phyloP scores from a whole-genome alignment of 2,888 invertebrate species.

The Teleiodes luculella region DNA sequence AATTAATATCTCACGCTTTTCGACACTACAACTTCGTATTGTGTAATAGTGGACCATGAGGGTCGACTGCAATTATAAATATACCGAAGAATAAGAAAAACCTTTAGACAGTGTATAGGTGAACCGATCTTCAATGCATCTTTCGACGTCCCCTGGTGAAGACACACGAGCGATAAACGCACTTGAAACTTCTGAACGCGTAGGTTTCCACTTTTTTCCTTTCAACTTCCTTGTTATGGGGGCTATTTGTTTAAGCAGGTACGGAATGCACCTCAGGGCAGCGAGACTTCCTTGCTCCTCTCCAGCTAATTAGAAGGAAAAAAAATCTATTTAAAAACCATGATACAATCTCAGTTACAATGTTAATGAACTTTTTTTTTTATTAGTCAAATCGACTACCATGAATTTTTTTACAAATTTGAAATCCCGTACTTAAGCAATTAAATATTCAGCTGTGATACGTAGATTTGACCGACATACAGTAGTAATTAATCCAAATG shows the following conservation, averaged over 20 bases:
- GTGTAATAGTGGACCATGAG: conserved; percentile 6
- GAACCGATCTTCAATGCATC: background rate
- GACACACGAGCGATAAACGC: background rate
- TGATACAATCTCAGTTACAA: background rate
- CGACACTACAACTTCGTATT: background rate
- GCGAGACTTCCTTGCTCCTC: conserved; percentile 11
- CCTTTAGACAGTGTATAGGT: background rate
- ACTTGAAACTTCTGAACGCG: background rate
- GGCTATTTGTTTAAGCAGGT: conserved; percentile 2
- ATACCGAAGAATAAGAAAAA: background rate
- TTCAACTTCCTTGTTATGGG: background rate
- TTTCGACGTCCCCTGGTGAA: conserved; percentile 3
- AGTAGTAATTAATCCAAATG: too few relatives aligned
- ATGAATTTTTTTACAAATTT: too few relatives aligned
- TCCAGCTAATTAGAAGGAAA: background rate
- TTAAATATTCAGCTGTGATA: too few relatives aligned
- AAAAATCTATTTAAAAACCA: background rate
- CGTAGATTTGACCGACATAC: too few relatives aligned
- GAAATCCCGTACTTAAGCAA: too few relatives aligned
- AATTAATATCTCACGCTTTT: conserved; percentile 1
- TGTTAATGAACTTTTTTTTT: background rate
- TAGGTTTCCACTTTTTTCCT: conserved; percentile 7
- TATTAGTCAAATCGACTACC: too few relatives aligned
- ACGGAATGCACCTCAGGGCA: conserved; percentile 2
- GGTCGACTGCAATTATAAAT: conserved; percentile 6